Base-by-base conservation (phyloP, 2,888 invertebrate genomes). In the Polietes domitor region DNA sequence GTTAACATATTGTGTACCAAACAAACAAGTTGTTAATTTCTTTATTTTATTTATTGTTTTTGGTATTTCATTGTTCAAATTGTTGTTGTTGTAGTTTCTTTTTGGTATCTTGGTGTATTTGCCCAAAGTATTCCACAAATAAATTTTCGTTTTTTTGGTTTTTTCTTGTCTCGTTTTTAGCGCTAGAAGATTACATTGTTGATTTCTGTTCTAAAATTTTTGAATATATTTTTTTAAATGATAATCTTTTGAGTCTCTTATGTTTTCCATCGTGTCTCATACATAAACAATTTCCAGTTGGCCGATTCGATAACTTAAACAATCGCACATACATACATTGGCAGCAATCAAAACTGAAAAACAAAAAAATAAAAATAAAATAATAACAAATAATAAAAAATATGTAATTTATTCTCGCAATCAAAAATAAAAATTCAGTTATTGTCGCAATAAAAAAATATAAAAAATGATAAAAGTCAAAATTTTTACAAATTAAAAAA, bases 171-270 rank as follows among this genome's bases (percentile, higher is more conserved):
- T 37, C 24, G 19, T 71, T 71, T 72, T 79, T 85, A 82, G 88
- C 88, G 87, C 88, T 87, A 87, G 87, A 87, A 88, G 87, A 87
- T 88, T 83, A 50, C 80, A 61, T 85, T 86, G 80, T 80, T 83
- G 80, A 81, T 84, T 82, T 83, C 65, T 81, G 63, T 85, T 88
- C 68, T 68, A 68, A 68, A 68, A 68, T 68, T 37, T 65, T 68
- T 68, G 68, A 68, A 68, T 68, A 68, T 68, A 68, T 68, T 68
- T 68, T 68, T 24, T 43, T 68, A 37, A 68, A 68, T 68, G 68
- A 41, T 68, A 68, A 68, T 68, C 68, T 68, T 68, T 68, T 68
- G 68, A 68, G 68, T 68, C 68, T 68, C 24, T 41, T 17, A n/a
- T 28, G 17, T 61, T 26, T 61, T 32, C 7, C 12, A 21, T 61